phyloP scores from a whole-genome alignment of 2,113 vertebrate species.

The Peromyscus polionotus region DNA sequence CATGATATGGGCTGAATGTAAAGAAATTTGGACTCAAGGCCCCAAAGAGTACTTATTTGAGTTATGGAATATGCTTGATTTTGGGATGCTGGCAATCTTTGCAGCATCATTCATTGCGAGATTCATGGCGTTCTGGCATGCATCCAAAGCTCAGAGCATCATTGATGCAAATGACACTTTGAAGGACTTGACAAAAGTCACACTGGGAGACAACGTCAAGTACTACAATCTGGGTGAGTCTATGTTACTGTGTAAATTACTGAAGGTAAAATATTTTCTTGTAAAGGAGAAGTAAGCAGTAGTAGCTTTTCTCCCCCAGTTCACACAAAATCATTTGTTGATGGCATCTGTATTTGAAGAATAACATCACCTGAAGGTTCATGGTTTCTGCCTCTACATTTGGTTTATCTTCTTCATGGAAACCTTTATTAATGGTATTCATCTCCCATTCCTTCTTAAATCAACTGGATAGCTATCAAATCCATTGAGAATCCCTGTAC shows the following conservation, averaged over 20 bases:
- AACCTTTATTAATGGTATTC: neutral
- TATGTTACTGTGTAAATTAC: neutral
- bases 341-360: neutral
- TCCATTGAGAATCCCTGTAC: neutral
- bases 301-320: neutral
- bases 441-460: neutral
- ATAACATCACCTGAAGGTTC: neutral
- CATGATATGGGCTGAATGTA: slow-evolving; percentile 98
- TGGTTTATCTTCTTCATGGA: neutral
- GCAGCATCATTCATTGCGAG: slow-evolving; percentile 96
- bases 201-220: slow-evolving; percentile 93
- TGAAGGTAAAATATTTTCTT: neutral
- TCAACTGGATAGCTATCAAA: neutral
- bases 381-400: neutral
- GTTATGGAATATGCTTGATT: slow-evolving; percentile 98
- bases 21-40: slow-evolving; percentile 96
- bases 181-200: slow-evolving; percentile 90
- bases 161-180: slow-evolving; percentile 91
- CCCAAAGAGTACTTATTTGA: slow-evolving; percentile 97
- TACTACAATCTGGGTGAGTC: slow-evolving; percentile 97
- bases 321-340: neutral
- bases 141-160: slow-evolving; percentile 93
- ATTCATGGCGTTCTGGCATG: slow-evolving; percentile 98
- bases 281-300: neutral
- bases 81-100: slow-evolving; percentile 97